Conservation (phyloP, 1,140 invertebrate genomes). For the Pseudomyrmex cubaensis region DNA sequence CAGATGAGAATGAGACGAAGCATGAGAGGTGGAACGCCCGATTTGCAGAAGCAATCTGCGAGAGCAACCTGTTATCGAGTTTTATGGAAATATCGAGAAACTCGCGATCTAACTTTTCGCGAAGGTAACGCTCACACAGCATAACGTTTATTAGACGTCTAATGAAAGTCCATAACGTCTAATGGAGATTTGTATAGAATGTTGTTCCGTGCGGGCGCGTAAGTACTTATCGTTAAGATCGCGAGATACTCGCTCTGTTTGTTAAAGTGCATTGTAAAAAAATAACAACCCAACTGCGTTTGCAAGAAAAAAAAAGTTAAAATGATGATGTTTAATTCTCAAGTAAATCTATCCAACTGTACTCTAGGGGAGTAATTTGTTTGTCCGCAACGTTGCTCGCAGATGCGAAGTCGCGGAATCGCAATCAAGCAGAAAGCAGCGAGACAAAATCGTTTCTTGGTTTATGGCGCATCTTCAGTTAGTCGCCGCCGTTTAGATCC, state of each 20-base stretch:
- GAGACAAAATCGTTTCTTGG: constrained; percentile 54
- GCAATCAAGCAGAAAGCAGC: constrained; percentile 43
- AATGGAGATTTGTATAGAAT: no score
- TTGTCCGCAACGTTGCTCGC: neutral
- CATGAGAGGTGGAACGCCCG: neutral
- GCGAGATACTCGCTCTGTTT: no score
- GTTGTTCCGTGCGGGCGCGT: no score
- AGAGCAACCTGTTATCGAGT: constrained; percentile 31
- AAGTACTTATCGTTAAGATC: no score
- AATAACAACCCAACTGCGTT: neutral
- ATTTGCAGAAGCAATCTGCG: constrained; percentile 11
- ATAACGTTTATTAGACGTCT: neutral
- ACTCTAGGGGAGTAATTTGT: constrained; percentile 15
- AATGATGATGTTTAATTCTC: constrained; percentile 3
- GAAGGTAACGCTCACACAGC: constrained; percentile 8
- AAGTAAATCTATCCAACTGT: neutral
- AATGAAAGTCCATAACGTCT: no score
- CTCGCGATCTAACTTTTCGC: constrained; percentile 13
- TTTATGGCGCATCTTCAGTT: neutral
- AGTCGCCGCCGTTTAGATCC: neutral
- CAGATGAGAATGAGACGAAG: constrained; percentile 11
- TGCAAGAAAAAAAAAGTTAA: neutral
- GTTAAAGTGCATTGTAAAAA: no score
- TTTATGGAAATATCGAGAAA: constrained; percentile 23
- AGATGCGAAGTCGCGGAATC: neutral